Evolutionary conservation across 2,113 vertebrate genomes (phyloP), one percentile per base, ranked within the genome.

Genomic region (Bujurquina vittata): DNA sequence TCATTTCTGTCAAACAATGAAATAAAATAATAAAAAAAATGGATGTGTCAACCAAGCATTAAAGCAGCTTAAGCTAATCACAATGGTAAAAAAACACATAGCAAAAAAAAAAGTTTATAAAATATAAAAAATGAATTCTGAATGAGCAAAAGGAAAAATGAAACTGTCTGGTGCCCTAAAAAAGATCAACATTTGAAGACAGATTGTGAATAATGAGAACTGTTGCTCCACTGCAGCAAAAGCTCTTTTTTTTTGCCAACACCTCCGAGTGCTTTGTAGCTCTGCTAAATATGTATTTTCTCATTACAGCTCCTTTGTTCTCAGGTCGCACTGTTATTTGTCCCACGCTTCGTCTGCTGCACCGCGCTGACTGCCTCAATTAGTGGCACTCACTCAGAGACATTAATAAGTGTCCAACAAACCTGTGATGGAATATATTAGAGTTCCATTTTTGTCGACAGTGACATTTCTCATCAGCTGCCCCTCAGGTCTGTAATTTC

Each of bases 391-490:
- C 94, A 87, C 86, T 74, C 85, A 75, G 61, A 94, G 82, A 90
- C 88, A 92, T 92, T 94, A 94, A 93, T 88, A 93, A 81, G 86
- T 86, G 89, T 93, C 91, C 85, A 81, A 83, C 83, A 91, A 87
- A 90, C 84, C 86, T 91, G 81, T 91, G 89, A 92, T 58, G 82
- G 92, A 89, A 91, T 90, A 93, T 87, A 95, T 94, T 93, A 95
- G 83, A 90, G 88, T 90, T 93, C 86, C 90, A 90, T 94, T 94
- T 93, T 88, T 52, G 84, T 93, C 87, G 55, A 87, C 89, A 83
- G 80, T 91, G 90, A 93, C 87, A 93, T 90, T 92, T 93, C 89
- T 89, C 91, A 89, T 93, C 92, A 89, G 65, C 83, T 86, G 75
- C 72, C 63, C 84, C 85, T 91, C 84, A 88, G 92, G 88, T 91